Evolutionary conservation across 2,113 vertebrate genomes (phyloP).

Genomic region (Capreolus pygargus): DNA sequence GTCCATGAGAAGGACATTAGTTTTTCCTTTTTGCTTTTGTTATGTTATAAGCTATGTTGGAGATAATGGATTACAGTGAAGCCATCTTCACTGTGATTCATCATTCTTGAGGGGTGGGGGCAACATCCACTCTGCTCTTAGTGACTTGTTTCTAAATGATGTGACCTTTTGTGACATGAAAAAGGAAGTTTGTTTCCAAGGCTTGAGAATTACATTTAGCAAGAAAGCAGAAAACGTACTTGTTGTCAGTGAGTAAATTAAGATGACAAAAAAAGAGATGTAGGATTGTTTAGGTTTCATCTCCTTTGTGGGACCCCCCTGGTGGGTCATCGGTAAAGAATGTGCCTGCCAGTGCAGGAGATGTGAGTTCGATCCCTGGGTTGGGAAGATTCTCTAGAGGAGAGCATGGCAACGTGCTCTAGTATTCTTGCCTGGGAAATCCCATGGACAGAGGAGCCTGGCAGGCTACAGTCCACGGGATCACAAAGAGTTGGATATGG

Average conservation of each 20-base stretch:
- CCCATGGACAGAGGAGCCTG: background rate
- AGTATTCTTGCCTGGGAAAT: background rate
- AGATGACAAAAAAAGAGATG: background rate
- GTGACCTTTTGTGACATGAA: slow-evolving; percentile 24
- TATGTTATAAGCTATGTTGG: background rate
- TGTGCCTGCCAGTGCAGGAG: background rate
- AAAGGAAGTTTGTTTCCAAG: background rate
- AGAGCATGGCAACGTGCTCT: background rate
- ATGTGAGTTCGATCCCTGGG: background rate
- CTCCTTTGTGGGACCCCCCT: background rate
- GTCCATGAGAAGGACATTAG: slow-evolving; percentile 26
- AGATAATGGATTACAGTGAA: slow-evolving; percentile 37
- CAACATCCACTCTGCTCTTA: background rate
- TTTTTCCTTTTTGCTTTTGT: slow-evolving; percentile 48
- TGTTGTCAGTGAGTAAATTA: slow-evolving; percentile 12
- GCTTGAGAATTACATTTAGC: slow-evolving; percentile 7
- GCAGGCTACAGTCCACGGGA: background rate
- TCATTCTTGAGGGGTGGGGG: background rate
- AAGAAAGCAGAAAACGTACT: slow-evolving; percentile 15
- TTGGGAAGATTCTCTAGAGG: too few species aligned
- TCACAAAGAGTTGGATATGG: background rate
- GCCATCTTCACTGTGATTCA: background rate
- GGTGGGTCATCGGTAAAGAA: background rate
- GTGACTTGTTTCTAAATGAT: slow-evolving; percentile 37
- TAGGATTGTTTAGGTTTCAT: background rate